Conservation (phyloP, 2,888 invertebrate genomes). For the Hirtodrosophila alboralis region DNA sequence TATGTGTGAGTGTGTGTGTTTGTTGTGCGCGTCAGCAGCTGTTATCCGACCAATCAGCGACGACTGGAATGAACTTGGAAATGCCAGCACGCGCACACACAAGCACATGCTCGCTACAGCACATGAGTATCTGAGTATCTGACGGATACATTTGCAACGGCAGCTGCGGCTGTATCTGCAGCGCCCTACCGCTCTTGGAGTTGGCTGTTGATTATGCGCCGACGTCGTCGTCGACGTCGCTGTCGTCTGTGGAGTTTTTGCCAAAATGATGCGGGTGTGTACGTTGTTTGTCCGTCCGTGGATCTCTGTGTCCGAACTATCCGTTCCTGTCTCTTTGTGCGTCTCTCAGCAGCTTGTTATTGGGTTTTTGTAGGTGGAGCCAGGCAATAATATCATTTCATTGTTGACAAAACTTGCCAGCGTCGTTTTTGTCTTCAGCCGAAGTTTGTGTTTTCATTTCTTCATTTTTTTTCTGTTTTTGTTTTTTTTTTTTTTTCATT, state of each 20-base stretch:
- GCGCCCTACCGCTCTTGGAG: constrained; percentile 44
- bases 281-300: constrained; percentile 20
- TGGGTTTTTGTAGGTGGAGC: constrained; percentile 81
- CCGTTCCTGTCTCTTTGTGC: constrained; percentile 23
- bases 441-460: constrained; percentile 42
- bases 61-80: constrained; percentile 58
- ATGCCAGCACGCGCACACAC: constrained; percentile 25
- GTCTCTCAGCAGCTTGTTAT: constrained; percentile 42
- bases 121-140: constrained; percentile 28
- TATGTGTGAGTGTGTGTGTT: constrained; percentile 12
- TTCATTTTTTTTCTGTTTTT: constrained; percentile 14
- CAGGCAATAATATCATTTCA: constrained; percentile 62
- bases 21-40: constrained; percentile 19
- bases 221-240: constrained; percentile 41
- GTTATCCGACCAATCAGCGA: constrained; percentile 73
- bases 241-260: constrained; percentile 67
- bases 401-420: constrained; percentile 76
- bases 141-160: constrained; percentile 51
- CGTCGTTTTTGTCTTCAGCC: constrained; percentile 54
- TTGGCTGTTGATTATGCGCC: constrained; percentile 56
- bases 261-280: constrained; percentile 80
- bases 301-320: constrained; percentile 27
- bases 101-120: constrained; percentile 9
- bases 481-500: constrained; percentile 50
- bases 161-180: constrained; percentile 39